Conservation (phyloP, 2,113 vertebrate genomes). For the Edolisoma coerulescens region DNA sequence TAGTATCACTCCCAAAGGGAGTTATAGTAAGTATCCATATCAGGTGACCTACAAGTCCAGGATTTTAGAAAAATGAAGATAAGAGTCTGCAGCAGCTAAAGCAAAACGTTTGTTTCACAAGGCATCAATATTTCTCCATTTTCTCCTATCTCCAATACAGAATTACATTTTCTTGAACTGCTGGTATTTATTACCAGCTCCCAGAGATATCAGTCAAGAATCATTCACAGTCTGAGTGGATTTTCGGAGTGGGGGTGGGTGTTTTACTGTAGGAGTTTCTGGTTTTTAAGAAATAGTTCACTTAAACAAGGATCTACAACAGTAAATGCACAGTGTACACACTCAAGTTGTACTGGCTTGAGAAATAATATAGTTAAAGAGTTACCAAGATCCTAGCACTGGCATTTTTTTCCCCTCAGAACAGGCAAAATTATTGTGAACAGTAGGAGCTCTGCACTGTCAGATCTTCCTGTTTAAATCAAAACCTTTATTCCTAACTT, state of each 20-base stretch:
- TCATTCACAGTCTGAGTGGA: neutral
- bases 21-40: neutral
- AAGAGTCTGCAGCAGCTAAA: neutral
- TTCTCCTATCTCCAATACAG: neutral
- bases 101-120: neutral
- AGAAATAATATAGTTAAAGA: neutral
- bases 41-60: neutral
- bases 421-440: neutral
- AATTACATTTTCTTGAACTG: neutral
- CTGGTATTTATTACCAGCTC: neutral
- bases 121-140: neutral
- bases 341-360: neutral
- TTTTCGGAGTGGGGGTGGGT: neutral
- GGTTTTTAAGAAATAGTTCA: neutral
- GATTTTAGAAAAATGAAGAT: neutral
- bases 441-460: neutral
- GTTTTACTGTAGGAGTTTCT: rapidly evolving
- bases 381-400: neutral
- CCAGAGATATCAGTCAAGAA: neutral
- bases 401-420: neutral
- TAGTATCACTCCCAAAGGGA: neutral
- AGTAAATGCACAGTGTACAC: neutral
- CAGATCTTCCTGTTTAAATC: neutral
- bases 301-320: neutral
- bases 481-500: neutral